These are phyloP conservation scores for Phaonia tiefii DNA, from an alignment of 2,888 invertebrate genomes.

Conservation along the genomic window DNA sequence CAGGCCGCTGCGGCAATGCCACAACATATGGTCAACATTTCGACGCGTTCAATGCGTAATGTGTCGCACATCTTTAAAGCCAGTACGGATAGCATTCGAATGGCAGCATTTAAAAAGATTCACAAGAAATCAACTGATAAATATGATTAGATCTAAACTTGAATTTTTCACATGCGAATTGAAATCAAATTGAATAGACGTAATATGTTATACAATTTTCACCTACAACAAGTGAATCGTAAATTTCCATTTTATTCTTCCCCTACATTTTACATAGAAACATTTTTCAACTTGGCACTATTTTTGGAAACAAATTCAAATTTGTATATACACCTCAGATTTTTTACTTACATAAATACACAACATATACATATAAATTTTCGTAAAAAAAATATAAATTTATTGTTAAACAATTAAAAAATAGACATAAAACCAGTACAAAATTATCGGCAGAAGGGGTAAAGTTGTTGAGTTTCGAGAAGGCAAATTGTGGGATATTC, in stretches of 20 bases:
- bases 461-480: too few species aligned
- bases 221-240: background rate
- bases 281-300: slow-evolving; percentile 29
- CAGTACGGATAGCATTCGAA: slow-evolving; percentile 73
- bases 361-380: background rate
- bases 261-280: slow-evolving; percentile 12
- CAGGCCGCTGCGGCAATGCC: slow-evolving; percentile 65
- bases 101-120: slow-evolving; percentile 73
- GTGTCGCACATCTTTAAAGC: slow-evolving; percentile 76
- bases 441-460: too few species aligned
- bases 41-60: slow-evolving; percentile 74
- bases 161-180: background rate
- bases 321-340: slow-evolving; percentile 32
- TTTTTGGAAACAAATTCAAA: background rate
- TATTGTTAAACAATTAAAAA: too few species aligned
- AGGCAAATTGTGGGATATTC: too few species aligned
- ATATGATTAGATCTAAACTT: slow-evolving; percentile 40
- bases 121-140: slow-evolving; percentile 64
- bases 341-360: slow-evolving; percentile 9
- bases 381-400: background rate
- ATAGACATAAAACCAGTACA: too few species aligned
- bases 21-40: slow-evolving; percentile 75
- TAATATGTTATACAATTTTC: slow-evolving; percentile 2
- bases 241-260: slow-evolving; percentile 26
- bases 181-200: background rate